A percentile compares a stretch with the other conserved stretches of the same genome.
Conservation (phyloP, 2,888 invertebrate species). For the Apotomis turbidana region DNA sequence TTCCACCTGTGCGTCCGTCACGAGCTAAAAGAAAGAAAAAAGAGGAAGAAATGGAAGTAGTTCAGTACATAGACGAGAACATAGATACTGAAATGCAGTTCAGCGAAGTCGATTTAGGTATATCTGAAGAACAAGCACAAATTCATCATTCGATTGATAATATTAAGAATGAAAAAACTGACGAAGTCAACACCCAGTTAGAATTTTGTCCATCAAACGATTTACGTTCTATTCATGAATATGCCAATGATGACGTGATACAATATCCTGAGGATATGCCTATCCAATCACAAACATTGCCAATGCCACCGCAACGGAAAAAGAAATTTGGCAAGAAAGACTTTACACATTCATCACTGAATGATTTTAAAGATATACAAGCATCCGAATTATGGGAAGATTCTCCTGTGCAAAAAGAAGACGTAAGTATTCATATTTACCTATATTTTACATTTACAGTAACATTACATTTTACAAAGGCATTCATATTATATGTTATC, state of each 20-base stretch:
- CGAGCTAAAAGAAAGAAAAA: slow-evolving; percentile 82
- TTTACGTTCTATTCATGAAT: slow-evolving; percentile 75
- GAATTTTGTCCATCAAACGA: slow-evolving; percentile 67
- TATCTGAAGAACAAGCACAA: slow-evolving; percentile 82
- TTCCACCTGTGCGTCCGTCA: slow-evolving; percentile 83
- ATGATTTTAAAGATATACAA: slow-evolving; percentile 64
- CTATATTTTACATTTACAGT: no score
- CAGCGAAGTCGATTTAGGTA: slow-evolving; percentile 72
- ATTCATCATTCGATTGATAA: slow-evolving; percentile 60
- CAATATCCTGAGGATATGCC: slow-evolving; percentile 81
- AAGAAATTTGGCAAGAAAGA: slow-evolving; percentile 66
- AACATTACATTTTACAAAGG: no score
- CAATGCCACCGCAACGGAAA: slow-evolving; percentile 77
- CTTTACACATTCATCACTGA: slow-evolving; percentile 68
- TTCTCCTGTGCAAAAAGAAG: slow-evolving; percentile 61
- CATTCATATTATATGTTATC: no score
- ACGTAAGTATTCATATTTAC: slow-evolving; percentile 64
- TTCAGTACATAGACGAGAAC: slow-evolving; percentile 75
- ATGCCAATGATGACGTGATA: slow-evolving; percentile 79
- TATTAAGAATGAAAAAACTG: slow-evolving; percentile 55
- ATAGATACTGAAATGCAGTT: slow-evolving; percentile 74
- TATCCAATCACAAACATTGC: slow-evolving; percentile 73
- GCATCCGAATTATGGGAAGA: slow-evolving; percentile 64
- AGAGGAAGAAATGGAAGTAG: slow-evolving; percentile 59
- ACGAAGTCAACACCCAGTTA: slow-evolving; percentile 64